These are phyloP conservation scores for Holotrichia oblita DNA, from an alignment of 1,140 invertebrate species.

Conservation along the genomic window DNA sequence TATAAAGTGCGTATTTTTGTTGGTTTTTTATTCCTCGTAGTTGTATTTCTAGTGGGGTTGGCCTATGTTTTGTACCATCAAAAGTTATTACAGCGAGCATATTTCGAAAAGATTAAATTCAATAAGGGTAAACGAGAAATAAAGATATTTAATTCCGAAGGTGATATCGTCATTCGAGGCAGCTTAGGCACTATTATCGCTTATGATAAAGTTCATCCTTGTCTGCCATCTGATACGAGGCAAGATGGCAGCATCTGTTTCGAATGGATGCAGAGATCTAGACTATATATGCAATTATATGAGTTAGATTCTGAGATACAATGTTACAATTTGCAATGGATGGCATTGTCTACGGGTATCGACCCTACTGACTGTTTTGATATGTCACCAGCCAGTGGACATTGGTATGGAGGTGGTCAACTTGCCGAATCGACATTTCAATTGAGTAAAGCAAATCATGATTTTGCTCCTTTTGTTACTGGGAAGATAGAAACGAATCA, in stretches of 20 bases:
- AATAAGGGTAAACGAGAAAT: constrained; percentile 81
- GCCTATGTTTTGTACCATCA: constrained; percentile 85
- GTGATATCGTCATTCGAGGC: constrained; percentile 76
- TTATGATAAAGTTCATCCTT: constrained; percentile 74
- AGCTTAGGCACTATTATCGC: constrained; percentile 70
- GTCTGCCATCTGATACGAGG: constrained; percentile 70
- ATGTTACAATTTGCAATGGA: constrained; percentile 87
- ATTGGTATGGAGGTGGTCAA: constrained; percentile 87
- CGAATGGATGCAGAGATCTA: constrained; percentile 80
- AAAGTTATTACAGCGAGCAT: constrained; percentile 80
- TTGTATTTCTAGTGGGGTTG: constrained; percentile 82
- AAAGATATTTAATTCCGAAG: constrained; percentile 75
- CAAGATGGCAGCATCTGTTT: constrained; percentile 73
- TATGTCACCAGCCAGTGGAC: constrained; percentile 70
- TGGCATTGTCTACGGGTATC: constrained; percentile 70
- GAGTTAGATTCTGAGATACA: constrained; percentile 67
- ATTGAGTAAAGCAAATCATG: constrained; percentile 74
- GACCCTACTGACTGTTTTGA: constrained; percentile 86
- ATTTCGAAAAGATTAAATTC: constrained; percentile 86
- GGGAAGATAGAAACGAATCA: constrained; percentile 79
- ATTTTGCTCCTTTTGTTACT: constrained; percentile 82
- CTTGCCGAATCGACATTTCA: constrained; percentile 81
- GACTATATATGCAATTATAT: constrained; percentile 75
- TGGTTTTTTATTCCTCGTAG: constrained; percentile 79
- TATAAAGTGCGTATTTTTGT: constrained; percentile 84